These are phyloP conservation scores for Seira musarum DNA, from an alignment of 2,888 invertebrate genomes.

Conservation along the genomic window DNA sequence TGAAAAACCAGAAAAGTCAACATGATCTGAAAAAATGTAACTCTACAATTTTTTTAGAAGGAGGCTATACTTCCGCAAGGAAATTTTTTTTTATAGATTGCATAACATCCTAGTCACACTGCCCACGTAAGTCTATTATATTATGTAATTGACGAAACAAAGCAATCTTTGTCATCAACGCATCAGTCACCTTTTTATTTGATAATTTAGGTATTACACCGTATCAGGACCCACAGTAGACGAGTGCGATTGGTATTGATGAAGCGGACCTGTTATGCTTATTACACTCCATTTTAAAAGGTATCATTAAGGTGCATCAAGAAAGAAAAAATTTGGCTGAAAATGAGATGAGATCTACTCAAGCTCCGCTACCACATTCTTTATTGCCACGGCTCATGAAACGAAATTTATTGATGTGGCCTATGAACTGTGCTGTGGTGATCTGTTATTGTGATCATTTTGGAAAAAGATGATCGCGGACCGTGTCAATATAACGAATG, in stretches of 20 bases:
- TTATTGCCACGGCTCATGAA: too few relatives aligned
- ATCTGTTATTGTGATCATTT: too few relatives aligned
- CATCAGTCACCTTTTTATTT: conserved; percentile 6
- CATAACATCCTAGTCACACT: background rate
- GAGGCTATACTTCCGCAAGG: conserved; percentile 10
- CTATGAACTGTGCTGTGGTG: background rate
- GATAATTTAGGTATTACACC: conserved; percentile 1
- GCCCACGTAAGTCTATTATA: background rate
- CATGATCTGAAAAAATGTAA: background rate
- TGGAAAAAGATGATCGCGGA: too few relatives aligned
- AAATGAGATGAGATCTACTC: background rate
- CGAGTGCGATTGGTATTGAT: background rate
- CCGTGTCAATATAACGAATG: too few relatives aligned
- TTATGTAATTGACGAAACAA: background rate
- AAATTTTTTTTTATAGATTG: background rate
- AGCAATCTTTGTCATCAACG: background rate
- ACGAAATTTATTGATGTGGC: background rate
- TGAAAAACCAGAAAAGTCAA: too few relatives aligned
- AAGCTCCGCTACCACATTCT: too few relatives aligned
- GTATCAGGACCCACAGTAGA: too few relatives aligned
- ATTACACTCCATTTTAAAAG: conserved; percentile 3
- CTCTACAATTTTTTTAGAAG: background rate
- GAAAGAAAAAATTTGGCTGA: background rate
- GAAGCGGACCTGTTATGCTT: background rate
- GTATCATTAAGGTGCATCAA: background rate